phyloP scores from a whole-genome alignment of 2,113 vertebrate genomes.

The Myotis davidii region DNA sequence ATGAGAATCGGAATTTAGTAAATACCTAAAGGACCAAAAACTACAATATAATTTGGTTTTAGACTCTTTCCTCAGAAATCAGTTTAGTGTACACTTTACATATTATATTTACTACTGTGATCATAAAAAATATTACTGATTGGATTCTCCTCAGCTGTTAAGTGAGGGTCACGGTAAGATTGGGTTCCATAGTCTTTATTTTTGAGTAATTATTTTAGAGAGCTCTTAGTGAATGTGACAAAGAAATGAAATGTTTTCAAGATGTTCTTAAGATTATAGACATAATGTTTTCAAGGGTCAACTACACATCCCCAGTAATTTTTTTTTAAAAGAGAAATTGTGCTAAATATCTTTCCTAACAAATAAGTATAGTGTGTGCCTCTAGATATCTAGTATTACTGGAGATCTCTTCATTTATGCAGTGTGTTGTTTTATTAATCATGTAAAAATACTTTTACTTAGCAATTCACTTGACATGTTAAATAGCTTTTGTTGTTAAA shows the following conservation, averaged over 20 bases:
- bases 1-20: background rate
- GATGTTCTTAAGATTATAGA: background rate
- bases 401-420: background rate
- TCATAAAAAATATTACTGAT: background rate
- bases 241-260: background rate
- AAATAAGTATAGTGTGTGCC: background rate
- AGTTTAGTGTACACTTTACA: background rate
- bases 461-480: slow-evolving; percentile 3
- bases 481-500: slow-evolving; percentile 9
- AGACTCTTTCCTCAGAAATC: background rate
- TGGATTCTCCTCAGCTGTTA: slow-evolving; percentile 22
- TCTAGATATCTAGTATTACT: background rate
- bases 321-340: background rate
- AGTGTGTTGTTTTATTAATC: slow-evolving; percentile 50
- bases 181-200: background rate
- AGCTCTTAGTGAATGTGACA: slow-evolving; percentile 8
- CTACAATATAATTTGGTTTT: slow-evolving; percentile 38
- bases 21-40: background rate
- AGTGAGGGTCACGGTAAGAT: background rate
- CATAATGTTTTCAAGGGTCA: slow-evolving; percentile 4
- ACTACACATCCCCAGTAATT: background rate
- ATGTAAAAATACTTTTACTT: slow-evolving; percentile 38
- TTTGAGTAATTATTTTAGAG: slow-evolving; percentile 55
- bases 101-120: background rate
- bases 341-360: background rate